Conservation (phyloP, 2,888 invertebrate genomes). For the Drosophila anomalata region DNA sequence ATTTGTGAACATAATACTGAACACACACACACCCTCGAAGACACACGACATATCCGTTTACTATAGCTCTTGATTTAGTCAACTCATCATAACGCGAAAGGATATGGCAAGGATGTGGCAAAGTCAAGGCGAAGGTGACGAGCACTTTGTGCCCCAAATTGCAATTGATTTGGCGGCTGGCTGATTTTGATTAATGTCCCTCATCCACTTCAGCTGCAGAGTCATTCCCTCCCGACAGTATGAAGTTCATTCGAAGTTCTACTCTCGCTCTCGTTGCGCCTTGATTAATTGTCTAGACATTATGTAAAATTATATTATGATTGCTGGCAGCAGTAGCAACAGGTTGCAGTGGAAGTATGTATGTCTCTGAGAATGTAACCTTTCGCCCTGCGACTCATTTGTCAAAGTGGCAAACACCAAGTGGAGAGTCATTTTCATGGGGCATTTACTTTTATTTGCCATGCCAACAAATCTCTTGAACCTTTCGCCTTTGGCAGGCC, state of each 20-base stretch:
- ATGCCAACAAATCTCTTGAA: conserved; percentile 44
- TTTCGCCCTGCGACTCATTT: conserved; percentile 53
- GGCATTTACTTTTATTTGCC: conserved; percentile 63
- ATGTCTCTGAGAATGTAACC: conserved; percentile 22
- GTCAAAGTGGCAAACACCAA: conserved; percentile 65
- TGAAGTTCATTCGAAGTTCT: conserved; percentile 19
- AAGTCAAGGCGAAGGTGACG: conserved; percentile 60
- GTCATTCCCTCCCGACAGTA: conserved; percentile 21
- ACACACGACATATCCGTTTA: conserved; percentile 62
- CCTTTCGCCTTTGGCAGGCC: conserved; percentile 20
- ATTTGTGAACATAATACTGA: conserved; percentile 1
- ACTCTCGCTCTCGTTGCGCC: background rate
- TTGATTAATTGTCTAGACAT: conserved; percentile 67
- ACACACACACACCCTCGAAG: conserved; percentile 16
- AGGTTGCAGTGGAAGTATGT: conserved; percentile 16
- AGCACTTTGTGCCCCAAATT: conserved; percentile 50
- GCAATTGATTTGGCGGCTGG: conserved; percentile 65
- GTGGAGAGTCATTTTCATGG: conserved; percentile 67
- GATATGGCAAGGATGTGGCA: conserved; percentile 1
- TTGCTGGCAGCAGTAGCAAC: conserved; percentile 25
- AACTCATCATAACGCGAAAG: conserved; percentile 69
- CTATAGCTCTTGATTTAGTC: conserved; percentile 40
- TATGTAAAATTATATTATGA: conserved; percentile 49
- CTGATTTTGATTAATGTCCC: conserved; percentile 64
- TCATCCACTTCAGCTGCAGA: conserved; percentile 26